Base-by-base conservation (phyloP, 2,797 vertebrate genomes). In the Enteromius radiatus region DNA sequence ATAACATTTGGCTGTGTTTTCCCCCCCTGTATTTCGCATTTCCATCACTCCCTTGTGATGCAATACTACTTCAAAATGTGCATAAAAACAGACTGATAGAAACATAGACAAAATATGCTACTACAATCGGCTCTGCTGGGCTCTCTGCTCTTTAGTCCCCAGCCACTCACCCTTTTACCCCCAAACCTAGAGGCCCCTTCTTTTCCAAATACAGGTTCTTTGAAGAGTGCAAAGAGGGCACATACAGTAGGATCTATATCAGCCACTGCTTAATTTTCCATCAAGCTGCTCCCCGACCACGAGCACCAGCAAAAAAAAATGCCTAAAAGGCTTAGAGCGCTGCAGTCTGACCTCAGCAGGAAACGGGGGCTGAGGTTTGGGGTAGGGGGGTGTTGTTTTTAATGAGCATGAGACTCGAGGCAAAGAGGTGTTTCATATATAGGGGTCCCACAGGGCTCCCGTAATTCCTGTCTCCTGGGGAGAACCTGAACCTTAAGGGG, bases 351-450 rank as follows among this genome's bases (percentile, higher is more conserved):
- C 89, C 88, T 81, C 86, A 88, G 86, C 88, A 87, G 92, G 92
- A 88, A 88, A 90, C 82, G 76, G 61, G 56, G 33, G 79, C 83
- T 64, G 86, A n/a, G 86, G 78, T 88, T 56, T 78, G 85, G 84
- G 84, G 71, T 59, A 54, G 52, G 67, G 76, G 76, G 67, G 15
- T 63, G 85, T 86, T 86, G 84, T 82, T 91, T 38, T 93, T 92
- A 92, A 93, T 88, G 87, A 89, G 89, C 83, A 81, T 28, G 11
- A 26, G 87, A 83, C 88, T 90, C 81, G 88, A 89, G 88, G 89
- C 86, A 92, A 54, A 89, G 85, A 92, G 89, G 90, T 92, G 90
- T 93, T 93, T 91, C 90, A 90, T 91, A 90, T 92, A 92, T 92
- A 92, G 84, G 77, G 81, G 88, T 90, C 91, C 87, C 17, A 91